These are phyloP conservation scores for Typhlomys cinereus DNA, from an alignment of 2,113 vertebrate genomes.

Conservation along the genomic window DNA sequence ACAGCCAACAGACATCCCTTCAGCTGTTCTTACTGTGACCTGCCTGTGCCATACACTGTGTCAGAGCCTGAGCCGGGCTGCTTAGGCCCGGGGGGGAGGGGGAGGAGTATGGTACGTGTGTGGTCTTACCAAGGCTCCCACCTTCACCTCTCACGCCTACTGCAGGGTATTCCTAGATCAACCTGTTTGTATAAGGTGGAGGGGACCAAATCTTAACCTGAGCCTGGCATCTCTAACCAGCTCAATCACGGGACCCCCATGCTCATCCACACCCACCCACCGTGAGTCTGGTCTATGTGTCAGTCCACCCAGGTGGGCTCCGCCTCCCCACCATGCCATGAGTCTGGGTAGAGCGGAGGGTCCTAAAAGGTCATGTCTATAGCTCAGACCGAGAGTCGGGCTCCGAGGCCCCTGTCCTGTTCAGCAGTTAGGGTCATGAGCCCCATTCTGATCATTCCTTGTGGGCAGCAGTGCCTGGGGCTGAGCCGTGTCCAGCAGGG, in stretches of 20 bases:
- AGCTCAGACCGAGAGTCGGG: neutral
- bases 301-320: neutral
- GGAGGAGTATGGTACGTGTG: too few species aligned
- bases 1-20: neutral
- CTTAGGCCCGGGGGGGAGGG: neutral
- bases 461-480: neutral
- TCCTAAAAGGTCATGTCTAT: neutral
- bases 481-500: neutral
- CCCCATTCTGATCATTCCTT: too few species aligned
- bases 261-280: neutral
- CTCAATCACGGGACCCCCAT: neutral
- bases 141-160: neutral
- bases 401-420: accelerated
- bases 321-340: neutral
- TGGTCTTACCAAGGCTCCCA: neutral
- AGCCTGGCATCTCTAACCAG: neutral
- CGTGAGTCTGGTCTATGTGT: neutral
- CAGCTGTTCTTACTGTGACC: neutral
- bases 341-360: neutral
- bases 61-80: neutral
- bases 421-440: neutral
- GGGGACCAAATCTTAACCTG: neutral
- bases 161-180: neutral
- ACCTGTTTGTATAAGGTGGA: neutral
- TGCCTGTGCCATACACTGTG: neutral